Evolutionary conservation across 1,140 invertebrate genomes (phyloP), one percentile per base, ranked within the genome.

Genomic region (Listronotus oregonensis): DNA sequence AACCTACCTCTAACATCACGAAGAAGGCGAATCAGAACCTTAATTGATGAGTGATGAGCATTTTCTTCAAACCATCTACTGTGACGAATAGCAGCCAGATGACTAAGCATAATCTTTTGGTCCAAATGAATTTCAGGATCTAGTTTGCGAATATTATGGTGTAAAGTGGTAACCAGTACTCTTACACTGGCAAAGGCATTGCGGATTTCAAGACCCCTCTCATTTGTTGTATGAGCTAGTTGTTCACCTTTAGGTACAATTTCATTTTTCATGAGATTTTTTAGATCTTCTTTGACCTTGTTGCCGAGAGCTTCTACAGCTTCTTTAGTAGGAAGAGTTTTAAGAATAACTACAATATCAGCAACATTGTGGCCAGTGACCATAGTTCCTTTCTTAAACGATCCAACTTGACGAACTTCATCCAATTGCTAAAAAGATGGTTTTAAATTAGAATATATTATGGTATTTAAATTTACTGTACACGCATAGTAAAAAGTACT

Each of bases 51-150:
- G 80, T 98, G 95, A 78, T 95, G 95, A 6, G 95, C 96, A 80
- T 97, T 97, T 82, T 99, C 96, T 78, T 99, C 97, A 80, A 99
- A 98, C 96, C 97, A 99, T 4, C 95, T 87, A 37, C 93, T 92
- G 79, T 99, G 96, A 60, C 96, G 83, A 46, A 99, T 96, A 0
- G 95, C 95, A 2, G 94, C 93, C 69, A 98, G 81, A 80, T 98
- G 94, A 43, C 90, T 88, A 80, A 91, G 88, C 79, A 96, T 88
- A 31, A 93, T 84, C 80, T 94, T 94, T 58, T 88, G 86, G 72
- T 95, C 91, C 77, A 96, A 82, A 77, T 96, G 94, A 3, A 95
- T 86, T 79, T 97, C 94, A 0, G 95, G 89, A 74, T 98, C 95
- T 10, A 98, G 78, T 80, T 97, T 97, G 37, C 94, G 86, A 64